phyloP scores from a whole-genome alignment of 2,888 invertebrate genomes.

The Apocheima hispidaria region DNA sequence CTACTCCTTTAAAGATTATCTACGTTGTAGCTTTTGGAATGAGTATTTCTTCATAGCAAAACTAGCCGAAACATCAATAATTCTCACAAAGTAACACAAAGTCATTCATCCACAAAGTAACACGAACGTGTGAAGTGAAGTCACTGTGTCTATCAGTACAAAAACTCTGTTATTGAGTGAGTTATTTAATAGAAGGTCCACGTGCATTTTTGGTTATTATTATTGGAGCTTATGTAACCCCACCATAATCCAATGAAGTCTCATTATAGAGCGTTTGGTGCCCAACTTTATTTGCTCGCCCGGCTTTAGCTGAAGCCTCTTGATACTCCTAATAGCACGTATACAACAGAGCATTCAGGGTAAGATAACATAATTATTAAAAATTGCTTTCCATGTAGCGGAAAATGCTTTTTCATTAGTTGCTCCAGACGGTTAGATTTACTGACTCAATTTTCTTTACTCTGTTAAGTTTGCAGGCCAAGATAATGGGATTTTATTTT shows the following conservation, averaged over 20 bases:
- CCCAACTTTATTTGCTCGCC: slow-evolving; percentile 79
- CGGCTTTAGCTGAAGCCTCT: slow-evolving; percentile 73
- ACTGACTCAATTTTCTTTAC: slow-evolving; percentile 36
- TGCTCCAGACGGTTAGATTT: slow-evolving; percentile 34
- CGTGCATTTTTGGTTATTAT: slow-evolving; percentile 85
- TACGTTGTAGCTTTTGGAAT: too few relatives aligned
- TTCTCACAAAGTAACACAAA: too few relatives aligned
- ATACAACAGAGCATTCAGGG: slow-evolving; percentile 62
- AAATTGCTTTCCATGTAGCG: slow-evolving; percentile 79
- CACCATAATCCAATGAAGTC: slow-evolving; percentile 82
- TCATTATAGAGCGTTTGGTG: slow-evolving; percentile 79
- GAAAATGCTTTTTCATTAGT: slow-evolving; percentile 63
- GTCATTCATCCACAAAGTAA: not conserved
- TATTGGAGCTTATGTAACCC: slow-evolving; percentile 77
- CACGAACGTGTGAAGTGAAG: not conserved
- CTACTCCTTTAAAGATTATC: too few relatives aligned
- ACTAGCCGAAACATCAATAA: too few relatives aligned
- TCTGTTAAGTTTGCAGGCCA: slow-evolving; percentile 11
- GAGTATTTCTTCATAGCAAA: too few relatives aligned
- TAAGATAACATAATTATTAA: slow-evolving; percentile 80
- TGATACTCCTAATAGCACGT: slow-evolving; percentile 77
- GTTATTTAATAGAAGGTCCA: slow-evolving; percentile 81
- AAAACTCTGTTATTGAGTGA: slow-evolving; percentile 75
- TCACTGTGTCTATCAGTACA: slow-evolving; percentile 40
- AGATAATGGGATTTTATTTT: not conserved